These are phyloP conservation scores for Pampusana beccarii DNA, from an alignment of 2,113 vertebrate genomes.

Conservation along the genomic window DNA sequence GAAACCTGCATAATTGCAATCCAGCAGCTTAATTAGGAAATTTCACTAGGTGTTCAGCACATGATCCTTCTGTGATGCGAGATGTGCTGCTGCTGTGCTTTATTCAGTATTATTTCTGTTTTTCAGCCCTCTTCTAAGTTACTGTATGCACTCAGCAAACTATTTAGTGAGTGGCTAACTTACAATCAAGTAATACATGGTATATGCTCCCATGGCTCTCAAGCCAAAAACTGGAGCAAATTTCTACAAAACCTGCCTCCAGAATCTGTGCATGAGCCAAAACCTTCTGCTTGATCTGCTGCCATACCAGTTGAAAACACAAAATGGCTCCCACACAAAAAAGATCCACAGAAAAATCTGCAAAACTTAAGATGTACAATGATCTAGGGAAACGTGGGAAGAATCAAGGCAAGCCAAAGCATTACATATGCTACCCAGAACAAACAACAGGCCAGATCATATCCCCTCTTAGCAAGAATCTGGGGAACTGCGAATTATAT, in stretches of 20 bases:
- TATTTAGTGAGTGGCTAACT: slow-evolving; percentile 59
- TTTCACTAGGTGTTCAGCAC: background rate
- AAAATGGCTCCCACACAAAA: slow-evolving; percentile 64
- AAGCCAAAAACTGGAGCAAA: slow-evolving; percentile 37
- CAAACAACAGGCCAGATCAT: slow-evolving; percentile 29
- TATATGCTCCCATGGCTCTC: slow-evolving; percentile 37
- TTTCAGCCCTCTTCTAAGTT: slow-evolving; percentile 32
- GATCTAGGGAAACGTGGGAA: slow-evolving; percentile 57
- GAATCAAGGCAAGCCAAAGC: slow-evolving; percentile 50
- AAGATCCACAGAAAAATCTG: slow-evolving; percentile 46
- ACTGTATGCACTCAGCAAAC: slow-evolving; percentile 30
- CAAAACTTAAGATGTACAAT: slow-evolving; percentile 49
- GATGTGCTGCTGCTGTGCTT: background rate
- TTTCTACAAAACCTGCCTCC: slow-evolving; percentile 56
- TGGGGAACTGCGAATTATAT: background rate
- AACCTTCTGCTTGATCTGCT: slow-evolving; percentile 61
- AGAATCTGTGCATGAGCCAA: slow-evolving; percentile 35
- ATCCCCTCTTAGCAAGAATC: slow-evolving; percentile 3
- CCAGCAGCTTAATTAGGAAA: background rate
- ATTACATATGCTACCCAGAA: slow-evolving; percentile 48
- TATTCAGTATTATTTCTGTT: background rate
- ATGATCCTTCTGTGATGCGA: background rate
- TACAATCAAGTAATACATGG: slow-evolving; percentile 37
- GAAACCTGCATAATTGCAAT: background rate
- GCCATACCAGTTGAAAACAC: slow-evolving; percentile 66